Conservation (phyloP, 2,113 vertebrate species). For the Otus sunia region DNA sequence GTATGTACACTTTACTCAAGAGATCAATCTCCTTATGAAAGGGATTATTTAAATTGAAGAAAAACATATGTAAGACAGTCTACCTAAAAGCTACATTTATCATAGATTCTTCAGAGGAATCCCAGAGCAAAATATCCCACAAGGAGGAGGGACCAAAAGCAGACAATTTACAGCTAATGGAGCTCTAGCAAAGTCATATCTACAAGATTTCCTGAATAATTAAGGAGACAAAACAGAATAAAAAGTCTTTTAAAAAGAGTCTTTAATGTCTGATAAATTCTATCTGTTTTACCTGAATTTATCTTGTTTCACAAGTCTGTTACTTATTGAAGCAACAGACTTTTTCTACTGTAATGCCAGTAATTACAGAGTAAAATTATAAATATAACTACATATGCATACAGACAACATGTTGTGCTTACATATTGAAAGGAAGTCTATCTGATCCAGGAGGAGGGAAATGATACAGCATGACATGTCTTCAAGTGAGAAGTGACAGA, state of each 20-base stretch:
- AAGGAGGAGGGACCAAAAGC: background rate
- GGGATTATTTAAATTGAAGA: background rate
- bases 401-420: background rate
- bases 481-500: background rate
- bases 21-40: background rate
- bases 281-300: background rate
- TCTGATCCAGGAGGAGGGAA: background rate
- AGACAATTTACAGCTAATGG: background rate
- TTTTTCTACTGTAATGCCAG: background rate
- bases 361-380: background rate
- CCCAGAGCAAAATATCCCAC: background rate
- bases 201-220: background rate
- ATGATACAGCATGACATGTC: background rate
- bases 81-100: background rate
- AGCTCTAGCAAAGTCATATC: background rate
- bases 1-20: background rate
- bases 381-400: background rate
- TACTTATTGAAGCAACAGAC: background rate
- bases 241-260: background rate
- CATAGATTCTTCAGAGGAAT: background rate
- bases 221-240: background rate
- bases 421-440: background rate
- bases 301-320: background rate
- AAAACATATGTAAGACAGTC: background rate
- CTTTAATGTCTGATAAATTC: background rate